Conservation (phyloP, 2,888 invertebrate species). For the Drosophila macrospina region DNA sequence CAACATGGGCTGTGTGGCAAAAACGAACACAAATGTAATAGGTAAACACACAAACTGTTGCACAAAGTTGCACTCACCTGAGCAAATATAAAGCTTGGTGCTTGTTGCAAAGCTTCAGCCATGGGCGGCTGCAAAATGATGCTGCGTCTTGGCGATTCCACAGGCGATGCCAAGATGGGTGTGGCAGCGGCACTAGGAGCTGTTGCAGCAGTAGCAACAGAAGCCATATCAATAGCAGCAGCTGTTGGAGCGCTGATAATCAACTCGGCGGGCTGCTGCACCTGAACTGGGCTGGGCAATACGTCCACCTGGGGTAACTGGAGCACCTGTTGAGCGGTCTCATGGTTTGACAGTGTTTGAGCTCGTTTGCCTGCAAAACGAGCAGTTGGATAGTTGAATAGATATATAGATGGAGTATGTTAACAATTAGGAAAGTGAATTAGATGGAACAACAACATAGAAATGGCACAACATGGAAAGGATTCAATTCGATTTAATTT, state of each 20-base stretch:
- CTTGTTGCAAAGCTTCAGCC: slow-evolving; percentile 75
- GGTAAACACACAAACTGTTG: neutral
- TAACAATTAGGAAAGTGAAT: neutral
- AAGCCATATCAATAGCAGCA: slow-evolving; percentile 1
- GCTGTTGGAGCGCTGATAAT: neutral
- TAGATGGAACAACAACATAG: slow-evolving; percentile 2
- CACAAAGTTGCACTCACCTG: slow-evolving; percentile 67
- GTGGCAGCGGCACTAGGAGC: slow-evolving; percentile 14
- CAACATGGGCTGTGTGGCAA: slow-evolving; percentile 71
- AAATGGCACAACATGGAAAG: neutral
- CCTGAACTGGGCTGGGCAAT: slow-evolving; percentile 47
- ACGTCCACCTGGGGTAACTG: slow-evolving; percentile 56
- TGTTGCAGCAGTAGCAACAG: neutral
- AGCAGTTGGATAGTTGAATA: slow-evolving; percentile 9
- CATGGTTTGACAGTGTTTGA: slow-evolving; percentile 72
- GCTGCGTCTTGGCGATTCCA: slow-evolving; percentile 84
- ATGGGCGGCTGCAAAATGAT: slow-evolving; percentile 87
- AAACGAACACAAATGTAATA: neutral
- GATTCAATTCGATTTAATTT: slow-evolving; percentile 10
- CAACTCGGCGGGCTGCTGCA: slow-evolving; percentile 16
- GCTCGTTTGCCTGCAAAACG: slow-evolving; percentile 78
- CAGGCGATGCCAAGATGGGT: slow-evolving; percentile 55
- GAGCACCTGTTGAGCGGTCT: slow-evolving; percentile 49
- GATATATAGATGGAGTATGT: neutral
- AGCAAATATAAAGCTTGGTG: slow-evolving; percentile 76